Evolutionary conservation across 2,113 vertebrate genomes (phyloP), one percentile per base, ranked within the genome.

Genomic region (Gallinago jamesoni): DNA sequence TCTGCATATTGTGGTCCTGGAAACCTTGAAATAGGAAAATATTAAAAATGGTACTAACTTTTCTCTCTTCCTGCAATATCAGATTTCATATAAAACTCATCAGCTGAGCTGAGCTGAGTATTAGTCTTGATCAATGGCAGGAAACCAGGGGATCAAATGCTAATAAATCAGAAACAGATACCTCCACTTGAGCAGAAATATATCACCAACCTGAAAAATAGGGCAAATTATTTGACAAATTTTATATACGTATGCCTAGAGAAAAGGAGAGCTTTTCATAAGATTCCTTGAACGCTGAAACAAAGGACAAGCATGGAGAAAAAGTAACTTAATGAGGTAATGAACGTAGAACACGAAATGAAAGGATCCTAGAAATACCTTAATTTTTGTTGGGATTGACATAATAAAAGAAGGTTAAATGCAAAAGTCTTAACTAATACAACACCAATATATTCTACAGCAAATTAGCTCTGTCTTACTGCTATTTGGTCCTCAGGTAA

Each of bases 51-150:
- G 95, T 87, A 90, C 84, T 96, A 97, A 96, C 96, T 95, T 97
- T 98, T 98, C 95, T 91, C 95, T 98, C 95, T 98, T 98, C 97
- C 97, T 97, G 95, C 57, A 97, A 93, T 98, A 99, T 99, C 98
- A 96, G 94, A 97, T 99, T 99, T 99, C 99, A 98, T 98, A 98
- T 98, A 98, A 98, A 98, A 98, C 98, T 99, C 98, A 99, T 99
- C 99, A 99, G 98, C 97, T 98, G 98, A 98, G 98, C 97, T 98
- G 98, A 98, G 98, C 97, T 92, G 97, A 97, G 98, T 98, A 98
- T 98, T 98, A 98, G 97, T 98, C 98, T 98, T 99, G 99, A 99
- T 99, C 99, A 99, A 99, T 99, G 99, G 98, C 99, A 99, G 99
- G 99, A 99, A 99, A 99, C 98, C 97, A 98, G 98, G 97, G 98